Evolutionary conservation across 2,888 invertebrate genomes (phyloP), one percentile per base, ranked within the genome.

Genomic region (Thumatha senex): DNA sequence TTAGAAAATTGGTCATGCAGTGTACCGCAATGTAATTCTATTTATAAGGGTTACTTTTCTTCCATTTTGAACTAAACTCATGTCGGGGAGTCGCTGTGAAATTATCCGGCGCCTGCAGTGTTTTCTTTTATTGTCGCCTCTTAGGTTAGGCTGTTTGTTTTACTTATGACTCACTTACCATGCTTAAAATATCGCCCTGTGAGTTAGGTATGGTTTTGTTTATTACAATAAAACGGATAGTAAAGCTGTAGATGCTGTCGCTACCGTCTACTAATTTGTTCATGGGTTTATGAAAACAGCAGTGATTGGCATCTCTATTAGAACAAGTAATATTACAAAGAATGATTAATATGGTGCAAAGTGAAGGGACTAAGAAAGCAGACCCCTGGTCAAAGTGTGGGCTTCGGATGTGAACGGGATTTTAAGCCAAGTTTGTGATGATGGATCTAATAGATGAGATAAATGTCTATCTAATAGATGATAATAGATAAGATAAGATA

Each of bases 1-100:
- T 88, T 87, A 88, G 87, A 84, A 77, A 77, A 87, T 85, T 89
- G 84, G 84, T 89, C 89, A 89, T 85, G 76, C 81, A 73, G 67
- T 67, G 66, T 73, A 63, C 65, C 63, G 72, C 63, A 71, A 70
- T 73, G 74, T 69, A 66, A 62, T 70, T 73, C 83, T 88, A 89
- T 87, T 87, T 86, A 84, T 84, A 80, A 73, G 67, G 57, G 63
- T 59, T 72, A 70, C 80, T 82, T 79, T 84, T 89, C 79, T 80
- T 87, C 81, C 83, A 82, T 86, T 88, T 87, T 80, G 79, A 74
- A 64, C 67, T 66, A 74, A 67, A 74, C 71, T 72, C 78, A 67
- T 67, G 75, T 69, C 69, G 67, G 54, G 67, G 64, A 74, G 75
- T 67, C 76, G 75, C 76, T 72, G 77, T 80, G 76, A 89, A 88